These are phyloP conservation scores for Montipora capitata DNA, from an alignment of 92 coral and sea anemone genomes.

Conservation along the genomic window DNA sequence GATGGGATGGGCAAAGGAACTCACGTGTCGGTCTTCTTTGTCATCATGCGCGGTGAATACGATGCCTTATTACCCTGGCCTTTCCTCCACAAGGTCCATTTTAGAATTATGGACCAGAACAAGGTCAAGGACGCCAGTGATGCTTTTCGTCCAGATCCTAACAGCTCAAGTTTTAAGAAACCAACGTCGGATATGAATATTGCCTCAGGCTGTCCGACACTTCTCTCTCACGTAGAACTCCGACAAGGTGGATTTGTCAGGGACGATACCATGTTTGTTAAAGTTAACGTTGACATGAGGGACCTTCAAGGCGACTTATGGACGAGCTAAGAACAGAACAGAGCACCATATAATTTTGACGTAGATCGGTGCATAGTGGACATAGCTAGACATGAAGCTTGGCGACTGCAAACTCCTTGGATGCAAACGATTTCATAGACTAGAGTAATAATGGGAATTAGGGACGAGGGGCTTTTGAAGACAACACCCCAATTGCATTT, in stretches of 20 bases:
- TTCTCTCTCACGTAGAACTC: constrained; percentile 75
- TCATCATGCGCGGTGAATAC: constrained; percentile 92
- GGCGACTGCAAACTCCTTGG: too few species aligned
- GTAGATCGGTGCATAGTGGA: too few species aligned
- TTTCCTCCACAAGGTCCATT: constrained; percentile 89
- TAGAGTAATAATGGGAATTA: too few species aligned
- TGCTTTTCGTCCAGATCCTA: constrained; percentile 91
- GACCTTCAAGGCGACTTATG: constrained; percentile 43
- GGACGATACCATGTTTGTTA: constrained; percentile 82
- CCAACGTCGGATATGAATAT: constrained; percentile 93
- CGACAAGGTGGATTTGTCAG: constrained; percentile 71
- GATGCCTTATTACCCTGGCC: constrained; percentile 96
- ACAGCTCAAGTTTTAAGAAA: constrained; percentile 89
- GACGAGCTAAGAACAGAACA: not conserved
- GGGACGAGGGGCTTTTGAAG: too few species aligned
- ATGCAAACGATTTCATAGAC: too few species aligned
- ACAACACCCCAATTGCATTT: too few species aligned
- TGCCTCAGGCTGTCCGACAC: constrained; percentile 89
- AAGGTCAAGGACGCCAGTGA: constrained; percentile 75
- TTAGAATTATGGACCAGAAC: constrained; percentile 85
- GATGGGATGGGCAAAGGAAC: constrained; percentile 89
- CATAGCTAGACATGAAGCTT: too few species aligned
- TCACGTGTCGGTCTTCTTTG: constrained; percentile 90
- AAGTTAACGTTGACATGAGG: constrained; percentile 74
- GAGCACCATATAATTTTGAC: not conserved